Evolutionary conservation across 2,888 invertebrate genomes (phyloP), one percentile per base, ranked within the genome.

Genomic region (Chaitophorus viminalis): DNA sequence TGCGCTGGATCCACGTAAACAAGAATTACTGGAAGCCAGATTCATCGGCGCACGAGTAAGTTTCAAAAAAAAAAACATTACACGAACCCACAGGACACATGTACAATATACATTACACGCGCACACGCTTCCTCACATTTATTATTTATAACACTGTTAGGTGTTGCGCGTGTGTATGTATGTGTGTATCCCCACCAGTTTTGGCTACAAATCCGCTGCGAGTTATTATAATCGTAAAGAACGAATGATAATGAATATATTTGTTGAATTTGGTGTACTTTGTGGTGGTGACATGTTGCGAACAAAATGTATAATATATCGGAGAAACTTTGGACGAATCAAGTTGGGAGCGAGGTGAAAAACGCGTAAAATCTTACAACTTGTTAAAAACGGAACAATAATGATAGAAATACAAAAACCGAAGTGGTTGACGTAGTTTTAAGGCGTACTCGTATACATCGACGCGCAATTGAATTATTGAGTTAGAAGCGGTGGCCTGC

Each of bases 11-110:
- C 98, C 98, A 93, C 95, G 98, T 93, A 99, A 98, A 94, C 98
- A 98, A 94, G 98, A 99, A 94, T 95, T 99, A 92, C 94, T 99
- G 93, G 99, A 99, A 94, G 98, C 98, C 92, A 95, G 99, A 93
- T 97, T 98, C 94, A 95, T 97, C 92, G 97, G 98, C 93, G 96
- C 96, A 93, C 95, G 97, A 96, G 97, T 97, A 93, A 95, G 96
- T 94, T 75, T n/a, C n/a, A 82, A 87, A 68, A 54, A 82, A 82
- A 60, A 81, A 39, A 65, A 31, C 75, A 25, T 31, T 33, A 72
- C 74, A 54, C 36, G 36, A 74, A 36, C 36, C 25, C 46, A 18
- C 36, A 46, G 46, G 25, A 46, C n/a, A n/a, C n/a, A n/a, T n/a
- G n/a, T n/a, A n/a, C n/a, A n/a, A n/a, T 65, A 76, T 4, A 39